Evolutionary conservation across 2,888 invertebrate genomes (phyloP), one percentile per base, ranked within the genome.

Genomic region (Lycophotia porphyrea): DNA sequence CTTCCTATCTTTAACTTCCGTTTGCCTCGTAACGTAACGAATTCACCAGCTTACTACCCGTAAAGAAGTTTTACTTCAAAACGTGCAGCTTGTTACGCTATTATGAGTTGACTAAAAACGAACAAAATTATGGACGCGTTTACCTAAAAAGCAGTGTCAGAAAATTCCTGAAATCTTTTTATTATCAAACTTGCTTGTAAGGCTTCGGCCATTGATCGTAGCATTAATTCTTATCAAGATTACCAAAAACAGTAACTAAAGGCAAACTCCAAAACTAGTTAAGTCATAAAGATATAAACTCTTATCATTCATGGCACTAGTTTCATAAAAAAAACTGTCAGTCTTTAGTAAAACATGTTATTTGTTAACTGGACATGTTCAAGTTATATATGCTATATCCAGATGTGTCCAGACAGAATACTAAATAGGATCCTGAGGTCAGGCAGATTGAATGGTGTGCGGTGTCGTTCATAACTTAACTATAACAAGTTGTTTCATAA

Each of bases 301-400:
- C 69, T 58, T 81, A 81, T 68, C 71, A 44, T 81, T 69, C 70
- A 60, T 70, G 21, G 27, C 15, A 69, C 64, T 13, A 58, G 67
- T 69, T 61, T 36, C 24, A 60, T 64, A 76, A 72, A 58, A 47
- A 63, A 61, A 0, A 5, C 27, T 8, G 24, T 0, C 5, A 1
- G 11, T 39, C 24, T 36, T 44, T 61, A 82, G 31, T 27, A 64
- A 64, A 61, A 65, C 67, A 9, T 27, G 58, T 67, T 84, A 55
- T 85, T 70, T 49, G 64, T 58, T 65, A 72, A 72, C 47, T 47
- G 8, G 24, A 34, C 76, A 52, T 81, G 66, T 49, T 9, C 64
- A 55, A 39, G 13, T 31, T 58, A 69, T 68, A 47, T 52, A 34
- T 9, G 58, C 27, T 24, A 39, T 63, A n/a, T 39, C 5, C 39